Conservation (phyloP, 2,797 vertebrate genomes). For the Enteromius unitaeniatus region DNA sequence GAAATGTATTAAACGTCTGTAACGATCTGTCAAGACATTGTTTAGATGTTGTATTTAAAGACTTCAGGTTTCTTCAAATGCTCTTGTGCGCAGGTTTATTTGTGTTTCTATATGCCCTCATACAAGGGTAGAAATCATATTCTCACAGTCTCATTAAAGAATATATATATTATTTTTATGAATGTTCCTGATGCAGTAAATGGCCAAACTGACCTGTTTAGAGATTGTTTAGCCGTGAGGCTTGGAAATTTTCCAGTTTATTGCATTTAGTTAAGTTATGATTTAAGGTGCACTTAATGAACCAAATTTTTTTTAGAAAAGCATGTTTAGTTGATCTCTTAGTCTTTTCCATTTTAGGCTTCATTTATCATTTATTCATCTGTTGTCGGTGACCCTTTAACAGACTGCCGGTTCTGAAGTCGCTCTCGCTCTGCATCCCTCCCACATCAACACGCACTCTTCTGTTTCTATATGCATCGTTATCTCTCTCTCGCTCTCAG, state of each 20-base stretch:
- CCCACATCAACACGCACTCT: constrained; percentile 1
- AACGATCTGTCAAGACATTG: background rate
- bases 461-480: constrained; percentile 18
- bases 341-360: background rate
- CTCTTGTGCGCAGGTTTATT: background rate
- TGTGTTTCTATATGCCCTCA: background rate
- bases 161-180: too few relatives aligned
- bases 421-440: constrained; percentile 33
- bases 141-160: background rate
- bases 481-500: constrained; percentile 3
- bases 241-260: background rate
- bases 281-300: background rate
- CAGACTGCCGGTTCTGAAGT: constrained; percentile 56
- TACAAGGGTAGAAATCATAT: background rate
- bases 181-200: background rate
- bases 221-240: background rate
- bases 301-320: background rate
- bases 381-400: background rate
- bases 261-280: background rate
- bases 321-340: background rate
- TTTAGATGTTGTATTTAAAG: too few relatives aligned
- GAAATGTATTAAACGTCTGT: background rate
- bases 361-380: background rate
- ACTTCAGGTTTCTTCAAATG: background rate
- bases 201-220: background rate